A percentile compares a stretch with the other conserved stretches of the same genome.
Conservation (phyloP, 2,113 vertebrate species). For the Gymnobelideus leadbeateri region DNA sequence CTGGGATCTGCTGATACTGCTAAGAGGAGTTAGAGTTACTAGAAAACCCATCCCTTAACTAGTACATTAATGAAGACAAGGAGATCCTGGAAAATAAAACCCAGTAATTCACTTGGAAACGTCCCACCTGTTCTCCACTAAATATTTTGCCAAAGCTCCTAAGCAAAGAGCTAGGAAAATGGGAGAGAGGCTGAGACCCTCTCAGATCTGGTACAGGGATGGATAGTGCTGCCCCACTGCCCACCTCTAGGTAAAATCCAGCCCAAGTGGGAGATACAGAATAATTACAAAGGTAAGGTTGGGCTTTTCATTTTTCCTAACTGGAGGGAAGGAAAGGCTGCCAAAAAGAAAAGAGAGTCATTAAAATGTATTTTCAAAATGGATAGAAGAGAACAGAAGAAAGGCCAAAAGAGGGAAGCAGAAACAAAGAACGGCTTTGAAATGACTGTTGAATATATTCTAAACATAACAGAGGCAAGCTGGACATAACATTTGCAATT, state of each 20-base stretch:
- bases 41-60: conserved; percentile 1
- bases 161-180: not conserved
- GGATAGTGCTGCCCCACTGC: not conserved
- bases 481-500: too few species aligned
- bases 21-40: conserved; percentile 15
- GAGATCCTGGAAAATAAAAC: not conserved
- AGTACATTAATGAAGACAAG: not conserved
- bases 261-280: not conserved
- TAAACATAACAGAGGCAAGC: too few species aligned
- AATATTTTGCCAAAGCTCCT: not conserved
- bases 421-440: too few species aligned
- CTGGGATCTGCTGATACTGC: not conserved
- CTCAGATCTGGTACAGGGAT: too few species aligned
- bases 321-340: too few species aligned
- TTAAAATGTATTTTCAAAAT: too few species aligned
- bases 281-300: not conserved
- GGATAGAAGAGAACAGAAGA: too few species aligned
- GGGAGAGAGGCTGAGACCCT: not conserved
- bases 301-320: too few species aligned
- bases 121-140: not conserved
- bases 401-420: too few species aligned
- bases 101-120: not conserved
- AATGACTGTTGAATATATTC: too few species aligned
- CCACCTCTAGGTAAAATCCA: not conserved
- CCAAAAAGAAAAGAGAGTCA: too few species aligned